phyloP scores from a whole-genome alignment of 2,888 invertebrate species.

The Spodoptera picta region DNA sequence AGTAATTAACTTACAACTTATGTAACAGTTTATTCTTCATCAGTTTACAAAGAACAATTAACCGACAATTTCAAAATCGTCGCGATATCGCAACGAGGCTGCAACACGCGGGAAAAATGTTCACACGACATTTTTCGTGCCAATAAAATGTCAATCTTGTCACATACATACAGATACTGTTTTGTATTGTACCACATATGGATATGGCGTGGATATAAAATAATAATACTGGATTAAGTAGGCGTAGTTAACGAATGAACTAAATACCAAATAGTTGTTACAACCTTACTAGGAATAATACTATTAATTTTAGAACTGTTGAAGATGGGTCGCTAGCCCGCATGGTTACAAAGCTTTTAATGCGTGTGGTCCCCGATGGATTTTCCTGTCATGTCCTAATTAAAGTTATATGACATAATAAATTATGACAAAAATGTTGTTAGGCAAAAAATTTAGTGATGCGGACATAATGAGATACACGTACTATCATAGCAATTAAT shows the following conservation, averaged over 20 bases:
- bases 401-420: no score
- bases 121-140: conserved; percentile 50
- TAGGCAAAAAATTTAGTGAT: no score
- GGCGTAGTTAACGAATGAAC: conserved; percentile 22
- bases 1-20: no score
- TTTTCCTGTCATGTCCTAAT: no score
- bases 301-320: conserved; percentile 23
- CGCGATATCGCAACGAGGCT: conserved; percentile 10
- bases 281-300: conserved; percentile 16
- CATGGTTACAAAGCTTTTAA: conserved; percentile 9
- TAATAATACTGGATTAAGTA: conserved; percentile 36
- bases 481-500: no score
- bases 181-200: conserved; percentile 41
- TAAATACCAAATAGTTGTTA: conserved; percentile 9
- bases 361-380: conserved; percentile 1
- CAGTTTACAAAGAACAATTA: conserved; percentile 25
- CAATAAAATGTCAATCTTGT: conserved; percentile 47
- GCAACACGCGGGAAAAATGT: conserved; percentile 29
- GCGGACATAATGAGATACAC: no score
- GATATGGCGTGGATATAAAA: conserved; percentile 39
- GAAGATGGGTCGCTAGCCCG: conserved; percentile 12
- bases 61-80: conserved; percentile 32
- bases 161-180: conserved; percentile 32
- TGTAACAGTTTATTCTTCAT: not conserved
- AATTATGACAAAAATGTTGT: no score